Conservation (phyloP, 2,113 vertebrate genomes). For the Cranoglanis bouderius region DNA sequence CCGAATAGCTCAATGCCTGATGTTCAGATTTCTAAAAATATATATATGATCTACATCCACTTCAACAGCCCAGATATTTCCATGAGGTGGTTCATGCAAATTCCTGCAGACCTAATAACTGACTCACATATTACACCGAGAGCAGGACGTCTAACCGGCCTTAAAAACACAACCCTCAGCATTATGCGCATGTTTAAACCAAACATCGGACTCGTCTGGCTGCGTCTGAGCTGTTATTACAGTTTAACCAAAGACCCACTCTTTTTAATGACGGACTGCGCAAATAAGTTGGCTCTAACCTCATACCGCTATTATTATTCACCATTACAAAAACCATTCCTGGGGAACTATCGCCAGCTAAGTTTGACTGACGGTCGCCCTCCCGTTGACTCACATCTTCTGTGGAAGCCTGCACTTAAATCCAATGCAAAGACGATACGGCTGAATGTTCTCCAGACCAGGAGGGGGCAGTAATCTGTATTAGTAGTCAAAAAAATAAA, state of each 20-base stretch:
- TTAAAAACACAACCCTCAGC: slow-evolving; percentile 19
- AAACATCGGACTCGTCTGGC: slow-evolving; percentile 15
- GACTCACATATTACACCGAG: neutral
- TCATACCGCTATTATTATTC: neutral
- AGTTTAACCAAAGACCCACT: neutral
- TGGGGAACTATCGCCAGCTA: neutral
- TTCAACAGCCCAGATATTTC: slow-evolving; percentile 5
- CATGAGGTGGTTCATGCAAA: slow-evolving; percentile 3
- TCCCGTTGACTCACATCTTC: neutral
- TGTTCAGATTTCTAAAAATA: neutral
- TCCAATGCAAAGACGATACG: too few species aligned
- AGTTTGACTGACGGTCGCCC: neutral
- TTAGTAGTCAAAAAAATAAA: neutral
- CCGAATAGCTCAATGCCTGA: neutral
- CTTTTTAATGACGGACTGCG: neutral
- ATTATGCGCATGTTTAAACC: slow-evolving; percentile 8
- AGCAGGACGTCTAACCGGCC: neutral
- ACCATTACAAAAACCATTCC: slow-evolving; percentile 6
- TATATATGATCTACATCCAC: neutral
- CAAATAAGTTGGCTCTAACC: neutral
- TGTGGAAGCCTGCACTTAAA: neutral
- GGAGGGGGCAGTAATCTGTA: neutral
- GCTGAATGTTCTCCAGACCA: neutral
- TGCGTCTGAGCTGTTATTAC: slow-evolving; percentile 26
- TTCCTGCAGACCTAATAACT: neutral